Evolutionary conservation across 2,888 invertebrate genomes (phyloP), one percentile per base, ranked within the genome.

Genomic region (Periphyllus acericola): DNA sequence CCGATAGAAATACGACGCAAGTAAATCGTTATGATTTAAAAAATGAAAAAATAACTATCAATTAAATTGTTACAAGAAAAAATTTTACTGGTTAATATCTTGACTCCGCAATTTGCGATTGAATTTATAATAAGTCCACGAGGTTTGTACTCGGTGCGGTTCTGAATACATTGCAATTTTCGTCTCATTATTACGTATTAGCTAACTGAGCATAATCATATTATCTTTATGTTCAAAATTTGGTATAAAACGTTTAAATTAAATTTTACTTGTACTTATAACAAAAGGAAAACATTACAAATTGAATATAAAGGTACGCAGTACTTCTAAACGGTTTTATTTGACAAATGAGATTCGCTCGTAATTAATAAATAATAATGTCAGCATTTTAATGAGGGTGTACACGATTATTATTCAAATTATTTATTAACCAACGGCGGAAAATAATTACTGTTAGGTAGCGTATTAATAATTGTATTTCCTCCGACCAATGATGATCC

Each of bases 391-490:
- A 29, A 78, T 52, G 76, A 78, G 76, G 76, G 52, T 32, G 29
- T 32, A 52, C 19, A 32, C 29, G 29, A 52, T 78, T 52, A 78
- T 52, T 52, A 52, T 78, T 52, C 29, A 78, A 78, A 52, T 52
- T 52, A 19, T 78, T 78, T 32, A 78, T 21, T n/a, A 76, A 46
- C 46, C n/a, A 29, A 76, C 8, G 32, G 32, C 4, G 11, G 11
- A 29, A 52, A 78, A 78, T 52, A 46, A 29, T 78, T 78, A 52
- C 46, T 78, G 68, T 60, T 75, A 46, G 75, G 46, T 40, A n/a
- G n/a, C n/a, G n/a, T 75, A n/a, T 75, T 4, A 0, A 5, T 17
- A 55, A 0, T 21, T 17, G n/a, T 55, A 60, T 60, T 60, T 60
- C 3, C 52, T 32, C 25, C 36, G 46, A 46, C 29, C 76, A 76